These are phyloP conservation scores for Cephus nigrinus DNA, from an alignment of 2,888 invertebrate species.

Conservation along the genomic window DNA sequence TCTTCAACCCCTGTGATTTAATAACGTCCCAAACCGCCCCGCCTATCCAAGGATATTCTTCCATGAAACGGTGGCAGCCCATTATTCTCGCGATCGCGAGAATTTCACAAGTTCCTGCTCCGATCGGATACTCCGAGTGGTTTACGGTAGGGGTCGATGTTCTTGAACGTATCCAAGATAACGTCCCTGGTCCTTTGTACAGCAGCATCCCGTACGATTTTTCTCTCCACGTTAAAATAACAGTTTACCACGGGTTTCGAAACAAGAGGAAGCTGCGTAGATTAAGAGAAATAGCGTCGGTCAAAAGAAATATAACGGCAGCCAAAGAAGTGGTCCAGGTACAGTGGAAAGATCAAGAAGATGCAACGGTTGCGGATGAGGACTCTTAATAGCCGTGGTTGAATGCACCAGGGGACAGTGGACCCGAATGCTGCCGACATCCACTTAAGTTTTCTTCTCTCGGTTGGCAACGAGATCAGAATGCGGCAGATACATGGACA, in stretches of 20 bases:
- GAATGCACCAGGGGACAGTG: background rate
- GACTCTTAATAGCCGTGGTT: background rate
- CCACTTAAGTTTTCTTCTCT: slow-evolving; percentile 2
- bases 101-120: background rate
- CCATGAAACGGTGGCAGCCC: background rate
- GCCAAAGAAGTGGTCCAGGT: background rate
- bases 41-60: background rate
- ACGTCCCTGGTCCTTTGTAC: background rate
- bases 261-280: background rate
- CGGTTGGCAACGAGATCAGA: background rate
- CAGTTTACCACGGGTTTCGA: background rate
- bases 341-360: background rate
- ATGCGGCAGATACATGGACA: background rate
- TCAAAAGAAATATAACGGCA: background rate
- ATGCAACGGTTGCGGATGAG: background rate
- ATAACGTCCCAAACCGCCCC: slow-evolving; percentile 24
- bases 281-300: background rate
- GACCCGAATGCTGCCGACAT: background rate
- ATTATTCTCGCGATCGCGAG: background rate
- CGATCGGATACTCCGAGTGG: background rate
- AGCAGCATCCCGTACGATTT: background rate
- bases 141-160: background rate
- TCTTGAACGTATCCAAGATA: background rate
- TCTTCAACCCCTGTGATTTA: slow-evolving; percentile 27
- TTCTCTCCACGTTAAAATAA: background rate